Percentiles rank a stretch among this genome's conserved stretches.
These are phyloP conservation scores for Drosophila planitibia DNA, from an alignment of 2,888 invertebrate genomes.

Conservation along the genomic window DNA sequence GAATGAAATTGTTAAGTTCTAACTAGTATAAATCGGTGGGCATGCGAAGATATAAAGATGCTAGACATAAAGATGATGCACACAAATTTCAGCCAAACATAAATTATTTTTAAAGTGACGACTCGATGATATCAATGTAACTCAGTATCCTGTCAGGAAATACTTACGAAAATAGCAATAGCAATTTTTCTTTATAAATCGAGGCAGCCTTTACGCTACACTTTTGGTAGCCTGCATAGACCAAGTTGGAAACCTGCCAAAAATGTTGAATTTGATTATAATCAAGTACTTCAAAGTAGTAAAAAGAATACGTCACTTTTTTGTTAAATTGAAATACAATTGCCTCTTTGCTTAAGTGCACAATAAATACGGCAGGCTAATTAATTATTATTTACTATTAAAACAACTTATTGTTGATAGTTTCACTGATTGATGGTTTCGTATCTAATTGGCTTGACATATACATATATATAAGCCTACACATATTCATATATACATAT, in stretches of 20 bases:
- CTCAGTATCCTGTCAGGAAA: background rate
- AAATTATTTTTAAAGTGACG: background rate
- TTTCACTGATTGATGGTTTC: slow-evolving; percentile 42
- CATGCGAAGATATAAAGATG: background rate
- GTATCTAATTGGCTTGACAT: slow-evolving; percentile 42
- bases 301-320: background rate
- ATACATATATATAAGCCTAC: background rate
- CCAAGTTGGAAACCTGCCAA: background rate
- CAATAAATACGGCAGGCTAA: slow-evolving; percentile 2
- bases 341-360: background rate
- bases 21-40: background rate
- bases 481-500: slow-evolving; percentile 14
- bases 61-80: background rate
- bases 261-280: background rate
- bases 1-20: background rate
- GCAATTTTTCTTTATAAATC: background rate
- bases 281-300: background rate
- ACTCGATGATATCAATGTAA: background rate
- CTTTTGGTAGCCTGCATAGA: background rate
- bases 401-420: slow-evolving; percentile 9
- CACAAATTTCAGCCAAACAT: background rate
- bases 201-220: background rate
- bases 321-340: background rate
- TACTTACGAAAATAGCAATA: background rate
- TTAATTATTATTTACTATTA: slow-evolving; percentile 9